Base-by-base conservation (phyloP, 1,140 invertebrate genomes). In the Hyles vespertilio region DNA sequence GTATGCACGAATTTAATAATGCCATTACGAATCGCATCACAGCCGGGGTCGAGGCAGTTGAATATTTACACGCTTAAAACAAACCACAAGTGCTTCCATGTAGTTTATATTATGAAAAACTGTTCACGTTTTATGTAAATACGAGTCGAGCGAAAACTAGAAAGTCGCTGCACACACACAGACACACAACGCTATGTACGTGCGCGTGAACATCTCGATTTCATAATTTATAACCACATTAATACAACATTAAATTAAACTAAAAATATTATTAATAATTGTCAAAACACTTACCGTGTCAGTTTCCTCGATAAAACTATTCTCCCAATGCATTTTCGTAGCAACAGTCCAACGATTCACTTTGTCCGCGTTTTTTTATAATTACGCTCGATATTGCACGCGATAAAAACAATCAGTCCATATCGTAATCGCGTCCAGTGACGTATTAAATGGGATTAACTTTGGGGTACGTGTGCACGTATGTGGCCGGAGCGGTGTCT, bases 71-170 rank as follows among this genome's bases (percentile, higher is more conserved):
- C 72, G 66, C 71, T 67, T 72, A 79, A 84, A 79, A 74, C 67
- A 70, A 69, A 72, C 72, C 69, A 79, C 77, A 79, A 82, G 71
- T 66, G 69, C 66, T 73, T 73, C 81, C 84, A 84, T 79, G 81
- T 73, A 77, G 73, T 72, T 81, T 84, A 77, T 86, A 84, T 85
- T 85, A 84, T 83, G 83, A 87, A 89, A 89, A 87, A 86, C 83
- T 70, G 73, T 85, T 81, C 85, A 89, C 85, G 85, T 89, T 83
- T 81, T 83, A 89, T 89, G 85, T 79, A 80, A 87, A 89, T 89
- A 87, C 76, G 62, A 57, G 64, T 66, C 77, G 77, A 85, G 82
- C 84, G 84, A 87, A 88, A 88, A 88, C 84, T 89, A 89, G 85
- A 89, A 89, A 89, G 85, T 89, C 84, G 63, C 82, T 84, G 56